Evolutionary conservation across 2,797 vertebrate genomes (phyloP).

Genomic region (Austrolebias charrua): DNA sequence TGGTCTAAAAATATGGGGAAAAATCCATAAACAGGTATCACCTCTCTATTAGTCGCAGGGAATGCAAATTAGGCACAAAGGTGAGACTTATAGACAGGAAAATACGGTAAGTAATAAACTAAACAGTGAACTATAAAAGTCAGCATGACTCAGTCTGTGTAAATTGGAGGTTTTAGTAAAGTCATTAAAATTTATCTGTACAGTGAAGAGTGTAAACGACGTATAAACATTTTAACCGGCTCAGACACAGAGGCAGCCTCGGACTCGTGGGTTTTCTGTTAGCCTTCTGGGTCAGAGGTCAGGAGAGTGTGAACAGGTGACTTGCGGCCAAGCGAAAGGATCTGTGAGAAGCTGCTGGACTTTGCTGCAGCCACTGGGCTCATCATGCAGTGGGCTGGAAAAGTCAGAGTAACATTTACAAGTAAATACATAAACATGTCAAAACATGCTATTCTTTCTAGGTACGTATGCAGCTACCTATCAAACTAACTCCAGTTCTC

Average conservation of each 20-base stretch:
- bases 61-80: too few species aligned
- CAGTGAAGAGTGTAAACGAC: too few species aligned
- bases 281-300: conserved; percentile 67
- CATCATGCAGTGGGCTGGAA: conserved; percentile 43
- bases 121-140: background rate
- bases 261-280: conserved; percentile 7
- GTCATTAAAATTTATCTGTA: too few species aligned
- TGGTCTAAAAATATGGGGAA: too few species aligned
- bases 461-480: too few species aligned
- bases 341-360: conserved; percentile 51
- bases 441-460: too few species aligned
- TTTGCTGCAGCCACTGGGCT: conserved; percentile 32
- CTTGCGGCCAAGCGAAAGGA: conserved; percentile 48
- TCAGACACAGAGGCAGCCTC: conserved; percentile 22
- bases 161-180: background rate
- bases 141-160: background rate
- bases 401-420: conserved; percentile 2
- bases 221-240: conserved; percentile 1
- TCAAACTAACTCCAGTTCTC: too few species aligned
- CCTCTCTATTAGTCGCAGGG: too few species aligned
- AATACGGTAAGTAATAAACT: background rate
- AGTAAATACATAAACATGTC: background rate
- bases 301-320: conserved; percentile 85
- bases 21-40: too few species aligned
- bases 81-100: too few species aligned